Evolutionary conservation across 2,113 vertebrate genomes (phyloP).

Genomic region (Spilogale gracilis): DNA sequence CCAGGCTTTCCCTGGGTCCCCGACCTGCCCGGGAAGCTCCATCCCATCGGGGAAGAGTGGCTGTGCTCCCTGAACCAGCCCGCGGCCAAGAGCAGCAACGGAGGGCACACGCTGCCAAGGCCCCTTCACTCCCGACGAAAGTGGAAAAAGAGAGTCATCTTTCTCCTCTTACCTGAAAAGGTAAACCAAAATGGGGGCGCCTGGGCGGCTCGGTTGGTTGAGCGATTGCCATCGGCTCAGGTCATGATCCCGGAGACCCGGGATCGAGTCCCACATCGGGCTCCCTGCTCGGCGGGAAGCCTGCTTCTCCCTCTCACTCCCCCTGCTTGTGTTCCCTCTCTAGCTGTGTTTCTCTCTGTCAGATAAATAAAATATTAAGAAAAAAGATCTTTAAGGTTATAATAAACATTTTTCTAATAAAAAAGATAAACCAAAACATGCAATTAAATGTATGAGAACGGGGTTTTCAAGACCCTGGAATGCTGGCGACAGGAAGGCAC

Average conservation of each 20-base stretch:
- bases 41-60: not conserved
- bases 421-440: not conserved
- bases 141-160: fast-evolving
- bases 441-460: not conserved
- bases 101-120: too few species aligned
- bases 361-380: too few species aligned
- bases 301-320: too few species aligned
- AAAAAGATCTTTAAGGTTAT: too few species aligned
- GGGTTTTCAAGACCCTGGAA: not conserved
- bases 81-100: not conserved
- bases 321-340: too few species aligned
- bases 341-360: too few species aligned
- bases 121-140: not conserved
- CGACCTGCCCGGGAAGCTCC: not conserved
- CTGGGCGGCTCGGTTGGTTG: too few species aligned
- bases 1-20: not conserved
- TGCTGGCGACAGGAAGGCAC: fast-evolving
- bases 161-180: not conserved
- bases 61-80: not conserved
- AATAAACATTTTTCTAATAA: too few species aligned
- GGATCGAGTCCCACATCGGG: too few species aligned
- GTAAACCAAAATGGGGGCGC: not conserved
- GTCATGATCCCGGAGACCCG: too few species aligned
- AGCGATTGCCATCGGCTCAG: too few species aligned
- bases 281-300: too few species aligned